Percentiles rank a stretch among this genome's conserved stretches.
Evolutionary conservation across 2,113 vertebrate species (phyloP).

Genomic region (Eonycteris spelaea): DNA sequence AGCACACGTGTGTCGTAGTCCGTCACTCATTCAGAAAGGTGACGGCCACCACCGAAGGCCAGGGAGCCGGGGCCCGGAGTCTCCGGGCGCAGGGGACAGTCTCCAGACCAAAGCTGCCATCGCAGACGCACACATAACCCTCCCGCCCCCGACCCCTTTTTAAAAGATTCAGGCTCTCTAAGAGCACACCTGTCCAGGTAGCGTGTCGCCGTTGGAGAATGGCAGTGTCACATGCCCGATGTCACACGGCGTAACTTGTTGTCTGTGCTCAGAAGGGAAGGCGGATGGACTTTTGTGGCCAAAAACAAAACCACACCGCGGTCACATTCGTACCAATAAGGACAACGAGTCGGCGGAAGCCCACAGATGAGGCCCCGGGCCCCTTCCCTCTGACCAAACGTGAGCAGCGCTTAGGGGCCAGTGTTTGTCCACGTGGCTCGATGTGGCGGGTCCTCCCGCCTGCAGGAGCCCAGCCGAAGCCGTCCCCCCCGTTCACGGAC

Average conservation of each 20-base stretch:
- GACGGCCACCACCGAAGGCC: not conserved
- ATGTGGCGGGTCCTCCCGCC: not conserved
- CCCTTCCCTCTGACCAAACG: not conserved
- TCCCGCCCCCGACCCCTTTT: not conserved
- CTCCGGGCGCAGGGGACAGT: not conserved
- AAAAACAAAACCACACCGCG: not conserved
- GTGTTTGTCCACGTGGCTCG: not conserved
- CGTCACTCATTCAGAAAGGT: not conserved
- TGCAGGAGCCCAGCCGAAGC: not conserved
- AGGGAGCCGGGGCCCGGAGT: not conserved
- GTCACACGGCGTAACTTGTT: rapidly evolving
- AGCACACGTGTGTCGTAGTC: too few relatives aligned
- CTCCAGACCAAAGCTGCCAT: not conserved
- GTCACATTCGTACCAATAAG: not conserved
- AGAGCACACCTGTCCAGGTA: not conserved
- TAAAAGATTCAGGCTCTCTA: not conserved
- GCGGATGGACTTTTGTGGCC: not conserved
- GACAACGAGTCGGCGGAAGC: not conserved
- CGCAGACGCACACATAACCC: rapidly evolving
- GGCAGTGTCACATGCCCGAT: too few relatives aligned
- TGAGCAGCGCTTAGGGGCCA: too few relatives aligned
- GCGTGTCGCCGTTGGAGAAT: not conserved
- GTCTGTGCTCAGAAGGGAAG: not conserved
- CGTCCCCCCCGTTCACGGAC: not conserved
- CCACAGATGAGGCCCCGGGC: not conserved